Evolutionary conservation across 2,888 invertebrate genomes (phyloP).

Genomic region (Smittia aterrima): DNA sequence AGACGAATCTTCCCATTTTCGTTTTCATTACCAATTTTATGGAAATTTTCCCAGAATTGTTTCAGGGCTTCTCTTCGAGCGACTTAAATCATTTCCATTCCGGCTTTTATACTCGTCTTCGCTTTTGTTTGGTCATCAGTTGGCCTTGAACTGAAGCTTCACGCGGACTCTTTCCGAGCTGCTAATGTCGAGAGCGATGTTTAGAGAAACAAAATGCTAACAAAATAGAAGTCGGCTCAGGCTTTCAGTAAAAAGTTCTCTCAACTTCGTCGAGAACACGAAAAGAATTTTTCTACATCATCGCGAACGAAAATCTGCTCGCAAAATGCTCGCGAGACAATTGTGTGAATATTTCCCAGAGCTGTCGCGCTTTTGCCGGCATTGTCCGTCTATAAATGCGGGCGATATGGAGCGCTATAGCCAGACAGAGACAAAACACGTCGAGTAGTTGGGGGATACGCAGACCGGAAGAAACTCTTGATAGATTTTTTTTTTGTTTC

Average conservation of each 20-base stretch:
- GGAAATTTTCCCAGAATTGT: constrained; percentile 25
- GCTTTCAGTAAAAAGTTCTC: not conserved
- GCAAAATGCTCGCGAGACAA: not conserved
- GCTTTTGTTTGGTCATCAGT: constrained; percentile 14
- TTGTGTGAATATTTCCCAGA: constrained; percentile 34
- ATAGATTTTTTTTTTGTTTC: constrained; percentile 1
- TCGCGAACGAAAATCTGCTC: not conserved
- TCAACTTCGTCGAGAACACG: not conserved
- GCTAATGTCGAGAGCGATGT: not conserved
- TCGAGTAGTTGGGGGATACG: not conserved
- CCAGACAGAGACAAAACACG: not conserved
- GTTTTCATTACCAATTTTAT: constrained; percentile 28
- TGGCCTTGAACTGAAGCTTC: constrained; percentile 14
- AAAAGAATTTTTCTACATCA: not conserved
- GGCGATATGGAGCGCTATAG: constrained; percentile 4
- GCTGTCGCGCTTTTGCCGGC: constrained; percentile 25
- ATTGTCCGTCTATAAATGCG: constrained; percentile 9
- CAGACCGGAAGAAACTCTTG: constrained; percentile 21
- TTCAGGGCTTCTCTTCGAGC: not conserved
- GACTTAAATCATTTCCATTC: constrained; percentile 21
- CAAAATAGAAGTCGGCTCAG: not conserved
- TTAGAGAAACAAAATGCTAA: not conserved
- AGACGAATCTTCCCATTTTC: constrained; percentile 17
- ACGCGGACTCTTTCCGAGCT: not conserved
- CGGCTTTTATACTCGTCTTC: not conserved